Conservation (phyloP, 2,113 vertebrate species). For the Pelvicachromis taeniatus region DNA sequence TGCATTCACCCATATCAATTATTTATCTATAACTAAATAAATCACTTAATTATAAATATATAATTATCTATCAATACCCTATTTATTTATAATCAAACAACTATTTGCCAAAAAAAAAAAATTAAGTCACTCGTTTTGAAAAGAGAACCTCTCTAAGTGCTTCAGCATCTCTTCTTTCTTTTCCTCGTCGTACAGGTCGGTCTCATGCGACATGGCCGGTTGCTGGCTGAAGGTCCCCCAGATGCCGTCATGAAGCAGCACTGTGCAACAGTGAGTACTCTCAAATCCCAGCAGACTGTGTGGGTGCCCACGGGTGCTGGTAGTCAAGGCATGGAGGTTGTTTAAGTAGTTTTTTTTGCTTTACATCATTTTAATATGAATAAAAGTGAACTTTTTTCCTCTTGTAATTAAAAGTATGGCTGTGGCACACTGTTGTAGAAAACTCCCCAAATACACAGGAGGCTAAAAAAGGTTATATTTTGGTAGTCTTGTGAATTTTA, state of each 20-base stretch:
- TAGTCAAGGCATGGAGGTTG: neutral
- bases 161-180: neutral
- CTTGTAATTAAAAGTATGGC: neutral
- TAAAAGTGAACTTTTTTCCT: neutral
- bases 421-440: rapidly evolving
- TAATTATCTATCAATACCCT: neutral
- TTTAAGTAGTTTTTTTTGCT: neutral
- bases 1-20: neutral
- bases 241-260: constrained; percentile 73
- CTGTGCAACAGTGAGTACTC: constrained; percentile 59
- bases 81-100: neutral
- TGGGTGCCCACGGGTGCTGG: neutral
- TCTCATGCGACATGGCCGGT: constrained; percentile 72
- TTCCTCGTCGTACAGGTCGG: constrained; percentile 62
- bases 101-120: neutral
- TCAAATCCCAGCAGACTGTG: neutral
- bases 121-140: neutral
- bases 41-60: neutral
- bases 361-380: neutral
- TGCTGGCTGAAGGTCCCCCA: constrained; percentile 74
- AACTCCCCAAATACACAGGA: neutral
- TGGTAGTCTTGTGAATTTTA: neutral
- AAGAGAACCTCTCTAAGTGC: neutral
- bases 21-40: neutral
- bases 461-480: neutral